Evolutionary conservation across 2,888 invertebrate species (phyloP), one percentile per base, ranked within the genome.

Genomic region (Siphonodentalium dalli): DNA sequence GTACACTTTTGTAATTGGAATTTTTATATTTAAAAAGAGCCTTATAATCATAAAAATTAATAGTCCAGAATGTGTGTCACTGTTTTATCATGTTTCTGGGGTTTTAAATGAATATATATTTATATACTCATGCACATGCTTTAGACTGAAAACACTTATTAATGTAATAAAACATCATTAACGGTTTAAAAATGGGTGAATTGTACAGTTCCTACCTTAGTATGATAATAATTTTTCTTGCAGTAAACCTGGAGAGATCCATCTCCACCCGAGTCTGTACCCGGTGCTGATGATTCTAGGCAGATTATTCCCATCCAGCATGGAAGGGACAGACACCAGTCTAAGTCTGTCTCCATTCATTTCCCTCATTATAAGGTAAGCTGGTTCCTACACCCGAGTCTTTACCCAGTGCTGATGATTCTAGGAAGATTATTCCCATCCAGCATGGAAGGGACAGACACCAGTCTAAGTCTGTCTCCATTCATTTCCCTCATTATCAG

Each of bases 361-460:
- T 45, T 87, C 88, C 2, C 85, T 84, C 67, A 86, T 91, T 51
- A 83, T 75, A 28, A 74, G 65, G 79, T 78, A 54, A 40, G 58
- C 42, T n/a, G n/a, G n/a, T n/a, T n/a, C 67, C 55, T 83, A 69
- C 71, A 88, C 55, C 87, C 89, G 0, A 85, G 88, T 5, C 81
- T 93, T 57, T 91, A 90, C 82, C 91, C 92, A 0, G 85, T 90
- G 38, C 83, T 95, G 60, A 81, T 93, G 70, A 83, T 95, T 52
- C 83, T 95, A 44, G 88, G 89, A 2, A 84, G 92, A 28, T 84
- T 95, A 4, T 90, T 90, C 80, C 90, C 91, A 0, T 89, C 89
- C 0, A 85, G 88, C 1, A 82, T 88, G 42, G 91, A 92, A 71
- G 88, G 88, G 33, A 85, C 87, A 9, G 88, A 88, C 66, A 86